Evolutionary conservation across 2,113 vertebrate species (phyloP), one percentile per base, ranked within the genome.

Genomic region (Gymnogyps californianus): DNA sequence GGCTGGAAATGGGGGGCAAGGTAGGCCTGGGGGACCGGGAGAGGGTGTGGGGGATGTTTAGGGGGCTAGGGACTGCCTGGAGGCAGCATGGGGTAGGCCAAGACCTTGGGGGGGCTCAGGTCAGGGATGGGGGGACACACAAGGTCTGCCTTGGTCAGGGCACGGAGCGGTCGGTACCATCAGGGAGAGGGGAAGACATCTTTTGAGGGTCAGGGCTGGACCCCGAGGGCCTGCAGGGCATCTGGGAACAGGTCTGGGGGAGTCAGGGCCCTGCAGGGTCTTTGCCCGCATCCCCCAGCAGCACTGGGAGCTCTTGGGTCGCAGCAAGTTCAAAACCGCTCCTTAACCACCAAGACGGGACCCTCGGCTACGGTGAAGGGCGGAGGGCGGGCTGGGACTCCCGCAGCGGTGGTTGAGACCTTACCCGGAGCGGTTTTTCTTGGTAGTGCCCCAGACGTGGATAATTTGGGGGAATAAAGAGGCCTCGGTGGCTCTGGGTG

Each of bases 201-300:
- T 74, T 19, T 8, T 0, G 40, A 19, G 71, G 54, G 40, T 40
- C 24, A 57, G 31, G 17, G 54, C 54, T 34, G 40, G 16, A 14
- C 31, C 54, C 24, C 10, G 10, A 7, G 31, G 71, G 51, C 3
- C 51, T 40, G 70, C 28, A 3, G 49, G 38, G 47, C 42, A 2
- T 21, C 62, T 14, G 28, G 62, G 62, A 14, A 10, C 8, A 10
- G 69, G 5, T 31, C 16, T 8, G 15, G 36, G 70, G 8, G 20
- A 54, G 36, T 28, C 36, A 7, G n/a, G n/a, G 47, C 26, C 10
- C 18, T 4, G 67, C 18, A 3, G 19, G 49, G 11, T 13, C 38
- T 32, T 42, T 5, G 21, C 8, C 3, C 2, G 3, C 1, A 0
- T 69, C 5, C 24, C 17, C 24, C 24, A 28, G 66, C 34, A 10